A percentile compares a stretch with the other conserved stretches of the same genome.
Evolutionary conservation across 2,797 vertebrate genomes (phyloP).

Genomic region (Sebastes umbrosus): DNA sequence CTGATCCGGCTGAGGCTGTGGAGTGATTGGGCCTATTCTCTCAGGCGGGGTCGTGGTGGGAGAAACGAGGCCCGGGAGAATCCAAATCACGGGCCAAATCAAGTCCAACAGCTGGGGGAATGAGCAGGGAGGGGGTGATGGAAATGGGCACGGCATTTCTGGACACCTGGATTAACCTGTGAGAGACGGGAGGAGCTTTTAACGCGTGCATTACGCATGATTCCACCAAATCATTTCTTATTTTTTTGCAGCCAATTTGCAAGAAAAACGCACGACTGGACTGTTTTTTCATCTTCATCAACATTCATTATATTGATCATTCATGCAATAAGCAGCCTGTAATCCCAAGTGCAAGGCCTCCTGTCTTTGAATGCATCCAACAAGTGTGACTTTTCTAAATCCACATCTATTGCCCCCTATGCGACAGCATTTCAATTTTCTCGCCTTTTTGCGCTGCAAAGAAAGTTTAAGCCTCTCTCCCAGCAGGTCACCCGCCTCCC

Average conservation of each 20-base stretch:
- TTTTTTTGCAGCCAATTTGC: background rate
- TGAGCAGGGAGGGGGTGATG: conserved; percentile 33
- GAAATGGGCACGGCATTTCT: conserved; percentile 49
- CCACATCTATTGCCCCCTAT: conserved; percentile 32
- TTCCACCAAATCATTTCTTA: background rate
- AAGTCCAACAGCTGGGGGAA: conserved; percentile 44
- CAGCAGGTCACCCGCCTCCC: conserved; percentile 77
- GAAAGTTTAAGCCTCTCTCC: conserved; percentile 65
- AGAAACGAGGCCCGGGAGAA: conserved; percentile 71
- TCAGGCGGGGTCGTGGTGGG: conserved; percentile 68
- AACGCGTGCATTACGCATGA: background rate
- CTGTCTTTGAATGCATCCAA: conserved; percentile 61
- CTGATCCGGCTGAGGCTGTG: conserved; percentile 69
- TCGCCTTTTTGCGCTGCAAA: conserved; percentile 74
- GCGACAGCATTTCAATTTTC: conserved; percentile 76
- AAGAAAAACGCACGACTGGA: conserved; percentile 26
- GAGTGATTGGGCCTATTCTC: conserved; percentile 83
- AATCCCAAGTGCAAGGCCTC: conserved; percentile 33
- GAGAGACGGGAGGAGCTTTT: background rate
- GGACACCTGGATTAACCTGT: conserved; percentile 64
- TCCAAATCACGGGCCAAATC: conserved; percentile 80
- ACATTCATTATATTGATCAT: conserved; percentile 59
- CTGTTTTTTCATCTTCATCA: conserved; percentile 24
- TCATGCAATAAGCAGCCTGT: conserved; percentile 58
- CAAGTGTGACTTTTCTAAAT: conserved; percentile 76